These are phyloP conservation scores for Galeopsomyia nigrocyanea DNA, from an alignment of 2,888 invertebrate genomes.

Conservation along the genomic window DNA sequence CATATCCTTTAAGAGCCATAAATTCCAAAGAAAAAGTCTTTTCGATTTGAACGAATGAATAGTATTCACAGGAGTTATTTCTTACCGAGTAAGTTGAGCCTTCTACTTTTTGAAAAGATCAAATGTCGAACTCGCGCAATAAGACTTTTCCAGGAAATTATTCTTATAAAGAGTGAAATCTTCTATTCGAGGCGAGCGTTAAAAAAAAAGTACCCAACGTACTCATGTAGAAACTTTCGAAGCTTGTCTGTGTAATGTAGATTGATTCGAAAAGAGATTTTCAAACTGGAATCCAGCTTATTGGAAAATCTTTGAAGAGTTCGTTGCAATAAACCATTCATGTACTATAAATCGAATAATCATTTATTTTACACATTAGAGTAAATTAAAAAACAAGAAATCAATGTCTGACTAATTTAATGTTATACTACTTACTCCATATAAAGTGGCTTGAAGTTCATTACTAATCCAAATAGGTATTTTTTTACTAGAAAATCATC, in stretches of 20 bases:
- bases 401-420: too few relatives aligned
- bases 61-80: constrained; percentile 27
- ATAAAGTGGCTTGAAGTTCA: too few relatives aligned
- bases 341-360: too few relatives aligned
- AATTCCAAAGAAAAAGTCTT: constrained; percentile 25
- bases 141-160: constrained; percentile 23
- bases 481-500: too few relatives aligned
- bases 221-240: constrained; percentile 4
- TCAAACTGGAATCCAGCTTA: too few relatives aligned
- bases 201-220: constrained; percentile 9
- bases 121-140: constrained; percentile 23
- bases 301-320: too few relatives aligned
- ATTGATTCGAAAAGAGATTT: background rate
- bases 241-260: constrained; percentile 3
- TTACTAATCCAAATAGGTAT: too few relatives aligned
- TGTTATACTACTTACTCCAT: too few relatives aligned
- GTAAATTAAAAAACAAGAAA: too few relatives aligned
- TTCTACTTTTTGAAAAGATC: constrained; percentile 8
- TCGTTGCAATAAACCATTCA: too few relatives aligned
- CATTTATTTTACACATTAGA: too few relatives aligned
- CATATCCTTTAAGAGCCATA: constrained; percentile 19
- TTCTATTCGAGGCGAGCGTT: constrained; percentile 17
- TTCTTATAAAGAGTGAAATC: constrained; percentile 25
- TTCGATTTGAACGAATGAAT: constrained; percentile 25
- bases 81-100: constrained; percentile 22